phyloP scores from a whole-genome alignment of 2,113 vertebrate species.

The Amphiprion ocellaris region DNA sequence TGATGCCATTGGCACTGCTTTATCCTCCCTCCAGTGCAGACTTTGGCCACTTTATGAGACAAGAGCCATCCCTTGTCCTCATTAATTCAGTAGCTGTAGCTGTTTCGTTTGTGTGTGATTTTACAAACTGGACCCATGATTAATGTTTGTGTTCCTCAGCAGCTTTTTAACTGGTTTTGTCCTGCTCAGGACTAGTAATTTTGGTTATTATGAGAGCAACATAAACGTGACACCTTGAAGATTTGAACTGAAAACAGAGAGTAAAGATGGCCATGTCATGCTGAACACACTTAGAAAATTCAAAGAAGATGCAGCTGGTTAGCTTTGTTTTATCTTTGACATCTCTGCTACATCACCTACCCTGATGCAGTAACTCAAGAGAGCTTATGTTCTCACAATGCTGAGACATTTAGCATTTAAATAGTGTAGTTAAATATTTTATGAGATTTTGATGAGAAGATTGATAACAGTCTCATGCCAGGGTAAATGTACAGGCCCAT shows the following conservation, averaged over 20 bases:
- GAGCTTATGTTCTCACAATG: background rate
- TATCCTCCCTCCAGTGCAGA: slow-evolving; percentile 18
- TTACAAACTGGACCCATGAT: slow-evolving; percentile 19
- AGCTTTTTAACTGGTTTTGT: slow-evolving; percentile 27
- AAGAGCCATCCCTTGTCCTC: slow-evolving; percentile 8
- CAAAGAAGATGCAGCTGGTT: background rate
- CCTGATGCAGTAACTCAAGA: background rate
- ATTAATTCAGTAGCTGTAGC: slow-evolving; percentile 39
- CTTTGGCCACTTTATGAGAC: slow-evolving; percentile 35
- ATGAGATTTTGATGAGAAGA: too few relatives aligned
- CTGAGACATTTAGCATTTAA: too few relatives aligned
- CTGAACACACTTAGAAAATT: background rate
- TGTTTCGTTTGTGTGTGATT: background rate
- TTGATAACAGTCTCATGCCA: too few relatives aligned
- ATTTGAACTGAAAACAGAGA: background rate
- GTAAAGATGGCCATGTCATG: background rate
- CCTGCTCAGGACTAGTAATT: slow-evolving; percentile 3
- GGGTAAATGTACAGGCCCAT: too few relatives aligned
- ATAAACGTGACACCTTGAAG: background rate
- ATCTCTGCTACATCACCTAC: background rate
- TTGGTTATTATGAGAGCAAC: slow-evolving; percentile 12
- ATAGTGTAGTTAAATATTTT: too few relatives aligned
- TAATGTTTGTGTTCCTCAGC: slow-evolving; percentile 17
- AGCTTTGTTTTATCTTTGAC: background rate
- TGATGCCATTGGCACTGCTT: slow-evolving; percentile 24